Conservation (phyloP, 2,888 invertebrate genomes). For the Elgonia sp. region DNA sequence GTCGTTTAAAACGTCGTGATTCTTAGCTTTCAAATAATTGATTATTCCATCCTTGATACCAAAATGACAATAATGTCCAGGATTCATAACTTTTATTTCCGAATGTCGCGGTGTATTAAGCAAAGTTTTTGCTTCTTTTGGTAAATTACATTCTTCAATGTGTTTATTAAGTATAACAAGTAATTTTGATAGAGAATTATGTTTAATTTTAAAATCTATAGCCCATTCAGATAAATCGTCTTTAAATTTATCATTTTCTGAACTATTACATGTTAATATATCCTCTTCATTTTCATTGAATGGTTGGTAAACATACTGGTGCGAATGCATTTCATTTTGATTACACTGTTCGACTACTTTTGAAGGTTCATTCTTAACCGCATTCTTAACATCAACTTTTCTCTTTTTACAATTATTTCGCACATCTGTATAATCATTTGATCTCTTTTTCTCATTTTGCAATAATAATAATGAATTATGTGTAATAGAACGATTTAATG, state of each 20-base stretch:
- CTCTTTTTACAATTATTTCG: no score
- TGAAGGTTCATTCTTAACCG: no score
- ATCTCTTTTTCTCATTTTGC: no score
- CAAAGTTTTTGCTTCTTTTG: slow-evolving; percentile 25
- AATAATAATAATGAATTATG: no score
- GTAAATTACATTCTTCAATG: background rate
- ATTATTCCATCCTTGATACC: slow-evolving; percentile 1
- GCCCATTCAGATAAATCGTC: slow-evolving; percentile 23
- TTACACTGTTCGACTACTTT: no score
- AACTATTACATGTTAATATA: no score
- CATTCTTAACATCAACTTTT: no score
- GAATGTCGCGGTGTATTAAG: background rate
- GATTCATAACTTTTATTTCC: background rate
- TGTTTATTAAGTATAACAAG: background rate
- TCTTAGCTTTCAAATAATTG: background rate
- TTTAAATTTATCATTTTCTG: background rate
- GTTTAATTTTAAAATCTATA: background rate
- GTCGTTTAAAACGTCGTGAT: background rate
- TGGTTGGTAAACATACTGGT: no score
- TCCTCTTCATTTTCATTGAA: no score
- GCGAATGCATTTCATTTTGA: no score
- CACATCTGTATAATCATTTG: no score
- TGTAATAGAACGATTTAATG: no score
- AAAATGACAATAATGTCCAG: slow-evolving; percentile 23
- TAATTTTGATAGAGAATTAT: background rate